Evolutionary conservation across 1,140 invertebrate species (phyloP).

Genomic region (Melanaphis sacchari): DNA sequence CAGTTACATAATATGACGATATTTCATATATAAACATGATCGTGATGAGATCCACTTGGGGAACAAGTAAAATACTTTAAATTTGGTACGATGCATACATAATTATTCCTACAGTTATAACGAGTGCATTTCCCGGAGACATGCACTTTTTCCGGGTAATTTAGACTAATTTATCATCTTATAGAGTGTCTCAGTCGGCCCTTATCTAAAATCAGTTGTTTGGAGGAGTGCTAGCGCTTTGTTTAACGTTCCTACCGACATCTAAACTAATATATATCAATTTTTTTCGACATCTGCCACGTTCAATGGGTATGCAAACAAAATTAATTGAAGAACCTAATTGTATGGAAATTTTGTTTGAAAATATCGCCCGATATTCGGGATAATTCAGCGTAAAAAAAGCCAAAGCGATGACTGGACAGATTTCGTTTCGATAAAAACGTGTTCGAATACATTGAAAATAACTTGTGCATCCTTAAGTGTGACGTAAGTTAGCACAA

Average conservation of each 20-base stretch:
- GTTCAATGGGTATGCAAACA: neutral
- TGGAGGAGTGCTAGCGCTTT: neutral
- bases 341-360: neutral
- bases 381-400: neutral
- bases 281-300: neutral
- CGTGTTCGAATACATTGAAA: neutral
- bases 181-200: neutral
- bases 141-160: constrained; percentile 41
- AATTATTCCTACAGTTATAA: neutral
- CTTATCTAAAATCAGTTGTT: constrained; percentile 19
- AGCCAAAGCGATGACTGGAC: neutral
- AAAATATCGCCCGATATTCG: neutral
- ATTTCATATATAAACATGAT: neutral
- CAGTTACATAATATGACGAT: neutral
- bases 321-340: constrained; percentile 12
- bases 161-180: constrained; percentile 41
- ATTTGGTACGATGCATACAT: neutral
- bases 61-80: constrained; percentile 12
- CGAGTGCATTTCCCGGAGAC: constrained; percentile 3
- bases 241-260: neutral
- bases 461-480: neutral
- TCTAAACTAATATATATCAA: neutral
- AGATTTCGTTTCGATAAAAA: neutral
- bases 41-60: neutral
- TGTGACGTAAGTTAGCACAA: too few species aligned